phyloP scores from a whole-genome alignment of 2,113 vertebrate species.

The Chunga burmeisteri region DNA sequence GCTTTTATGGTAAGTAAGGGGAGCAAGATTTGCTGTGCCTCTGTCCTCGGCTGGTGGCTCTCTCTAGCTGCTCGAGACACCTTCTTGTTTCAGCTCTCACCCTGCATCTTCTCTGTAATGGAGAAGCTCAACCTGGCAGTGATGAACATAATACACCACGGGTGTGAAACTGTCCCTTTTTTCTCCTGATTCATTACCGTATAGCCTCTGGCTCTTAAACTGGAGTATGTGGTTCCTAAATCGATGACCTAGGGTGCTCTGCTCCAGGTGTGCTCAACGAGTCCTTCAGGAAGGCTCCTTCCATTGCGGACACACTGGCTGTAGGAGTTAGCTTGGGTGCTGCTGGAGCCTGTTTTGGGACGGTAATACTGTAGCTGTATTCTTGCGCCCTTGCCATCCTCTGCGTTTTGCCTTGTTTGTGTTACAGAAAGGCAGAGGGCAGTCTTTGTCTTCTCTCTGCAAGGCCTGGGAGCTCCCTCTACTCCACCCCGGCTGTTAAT shows the following conservation, averaged over 20 bases:
- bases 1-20: not conserved
- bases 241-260: not conserved
- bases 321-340: not conserved
- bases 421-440: slow-evolving; percentile 59
- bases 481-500: not conserved
- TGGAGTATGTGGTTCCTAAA: not conserved
- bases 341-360: not conserved
- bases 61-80: not conserved
- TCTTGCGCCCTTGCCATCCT: not conserved
- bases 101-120: rapidly evolving
- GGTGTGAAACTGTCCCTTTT: not conserved
- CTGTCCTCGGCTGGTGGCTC: not conserved
- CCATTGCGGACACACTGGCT: rapidly evolving
- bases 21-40: not conserved
- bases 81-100: not conserved
- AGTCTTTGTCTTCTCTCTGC: slow-evolving; percentile 12
- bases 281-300: not conserved
- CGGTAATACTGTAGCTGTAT: not conserved
- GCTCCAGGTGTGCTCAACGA: not conserved
- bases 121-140: not conserved
- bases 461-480: not conserved
- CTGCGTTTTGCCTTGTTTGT: not conserved
- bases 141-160: rapidly evolving
- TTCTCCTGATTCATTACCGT: not conserved
- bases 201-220: not conserved